Base-by-base conservation (phyloP, 1,140 invertebrate genomes). In the Venustaconcha ellipsiformis region DNA sequence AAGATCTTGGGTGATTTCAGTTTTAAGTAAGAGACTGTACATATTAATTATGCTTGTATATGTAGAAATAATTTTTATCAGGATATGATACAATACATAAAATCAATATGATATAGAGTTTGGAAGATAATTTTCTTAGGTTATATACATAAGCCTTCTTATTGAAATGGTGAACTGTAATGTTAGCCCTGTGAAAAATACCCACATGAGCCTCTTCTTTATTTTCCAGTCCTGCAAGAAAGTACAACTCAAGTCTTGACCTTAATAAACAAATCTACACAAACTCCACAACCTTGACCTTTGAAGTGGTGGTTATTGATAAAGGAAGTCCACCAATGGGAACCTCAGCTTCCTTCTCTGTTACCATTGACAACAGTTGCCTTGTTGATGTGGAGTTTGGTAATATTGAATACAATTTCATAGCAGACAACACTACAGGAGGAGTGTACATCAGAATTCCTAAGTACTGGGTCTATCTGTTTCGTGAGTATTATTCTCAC, bases 301-400 rank as follows among this genome's bases (percentile, higher is more conserved):
- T 82, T 67, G 55, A 74, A n/a, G 69, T 82, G 8, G 70, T 79
- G 56, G 79, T 74, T 20, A 77, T 82, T 56, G 81, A 84, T 68
- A 74, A 78, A 13, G 83, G 83, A 11, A 74, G 74, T 15, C 74
- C 80, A 55, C 70, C 67, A 48, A 65, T 77, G 8, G 83, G 83
- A 18, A 71, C 78, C 17, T 20, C 48, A 14, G 81, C 79, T 15
- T 64, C 68, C 11, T 78, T 82, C 12, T 67, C 64, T 15, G 37
- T 84, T 55, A 77, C 71, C 15, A 60, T 84, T 11, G 79, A 75
- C 70, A 84, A 82, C 70, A 80, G 79, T 3, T 84, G 83, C 67
- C 74, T 84, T 8, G 67, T 84, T 59, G 73, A 67, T 72, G 83
- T 77, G 11, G 48, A 78, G 11, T 85, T 78, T 79, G 76, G 80